These are phyloP conservation scores for Phlogophora meticulosa DNA, from an alignment of 2,888 invertebrate species.

Conservation along the genomic window DNA sequence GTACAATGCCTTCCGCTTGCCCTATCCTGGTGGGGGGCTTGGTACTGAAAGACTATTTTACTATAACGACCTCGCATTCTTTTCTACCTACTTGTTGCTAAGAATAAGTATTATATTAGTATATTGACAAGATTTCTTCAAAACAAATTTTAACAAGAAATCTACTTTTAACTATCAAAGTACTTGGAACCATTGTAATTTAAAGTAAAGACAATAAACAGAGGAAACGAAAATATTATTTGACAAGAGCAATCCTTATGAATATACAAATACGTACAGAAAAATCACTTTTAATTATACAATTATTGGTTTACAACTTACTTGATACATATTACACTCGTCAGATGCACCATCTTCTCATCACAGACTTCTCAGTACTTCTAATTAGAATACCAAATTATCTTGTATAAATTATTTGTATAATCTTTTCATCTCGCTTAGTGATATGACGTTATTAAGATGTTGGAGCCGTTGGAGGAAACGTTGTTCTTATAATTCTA, in stretches of 20 bases:
- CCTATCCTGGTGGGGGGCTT: slow-evolving; percentile 54
- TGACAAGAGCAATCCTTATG: background rate
- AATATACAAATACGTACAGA: background rate
- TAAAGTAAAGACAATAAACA: background rate
- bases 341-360: slow-evolving; percentile 54
- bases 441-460: slow-evolving; percentile 57
- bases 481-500: slow-evolving; percentile 57
- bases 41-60: slow-evolving; percentile 46
- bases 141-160: background rate
- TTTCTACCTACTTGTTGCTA: slow-evolving; percentile 22
- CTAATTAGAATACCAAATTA: slow-evolving; percentile 47
- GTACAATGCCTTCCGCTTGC: slow-evolving; percentile 72
- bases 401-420: slow-evolving; percentile 38
- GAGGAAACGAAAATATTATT: background rate
- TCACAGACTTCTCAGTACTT: slow-evolving; percentile 19
- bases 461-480: slow-evolving; percentile 44
- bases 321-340: slow-evolving; percentile 59
- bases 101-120: slow-evolving; percentile 6
- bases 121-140: background rate
- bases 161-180: no score
- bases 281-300: background rate
- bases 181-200: background rate
- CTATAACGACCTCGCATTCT: slow-evolving; percentile 44
- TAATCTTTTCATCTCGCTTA: slow-evolving; percentile 32
- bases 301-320: slow-evolving; percentile 41